A percentile compares a stretch with the other conserved stretches of the same genome.
These are phyloP conservation scores for Heterodera carotae DNA, from an alignment of 1,140 invertebrate genomes.

Conservation along the genomic window DNA sequence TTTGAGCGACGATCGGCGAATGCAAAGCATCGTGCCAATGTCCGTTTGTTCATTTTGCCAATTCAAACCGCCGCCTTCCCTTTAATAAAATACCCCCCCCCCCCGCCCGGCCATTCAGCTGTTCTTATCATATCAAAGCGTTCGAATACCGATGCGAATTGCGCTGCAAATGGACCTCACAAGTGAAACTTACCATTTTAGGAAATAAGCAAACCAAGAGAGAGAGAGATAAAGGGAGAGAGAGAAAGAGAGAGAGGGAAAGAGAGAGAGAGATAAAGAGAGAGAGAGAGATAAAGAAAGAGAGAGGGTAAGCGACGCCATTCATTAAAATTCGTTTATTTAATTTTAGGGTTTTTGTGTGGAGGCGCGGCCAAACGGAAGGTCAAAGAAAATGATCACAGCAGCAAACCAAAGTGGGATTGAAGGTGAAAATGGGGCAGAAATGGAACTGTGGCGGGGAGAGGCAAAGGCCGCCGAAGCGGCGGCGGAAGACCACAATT, in stretches of 20 bases:
- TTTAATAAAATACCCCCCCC: too few species aligned
- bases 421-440: not conserved
- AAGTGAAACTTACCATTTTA: too few species aligned
- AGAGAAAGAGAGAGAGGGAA: too few species aligned
- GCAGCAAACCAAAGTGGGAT: not conserved
- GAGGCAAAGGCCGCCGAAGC: not conserved
- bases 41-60: not conserved
- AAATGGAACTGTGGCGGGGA: not conserved
- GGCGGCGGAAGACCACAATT: not conserved
- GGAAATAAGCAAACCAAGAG: too few species aligned
- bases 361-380: constrained; percentile 17
- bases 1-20: constrained; percentile 6
- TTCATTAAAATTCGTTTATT: constrained; percentile 1
- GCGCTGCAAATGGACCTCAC: constrained; percentile 46
- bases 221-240: too few species aligned
- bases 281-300: too few species aligned
- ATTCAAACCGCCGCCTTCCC: not conserved
- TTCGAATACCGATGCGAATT: constrained; percentile 39
- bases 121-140: constrained; percentile 21
- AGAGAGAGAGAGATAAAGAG: too few species aligned
- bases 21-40: constrained; percentile 23
- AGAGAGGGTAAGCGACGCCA: too few species aligned
- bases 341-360: constrained; percentile 37
- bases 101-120: constrained; percentile 29
- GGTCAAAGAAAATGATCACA: constrained; percentile 20